phyloP scores from a whole-genome alignment of 2,888 invertebrate genomes.

The Andricus curvator region DNA sequence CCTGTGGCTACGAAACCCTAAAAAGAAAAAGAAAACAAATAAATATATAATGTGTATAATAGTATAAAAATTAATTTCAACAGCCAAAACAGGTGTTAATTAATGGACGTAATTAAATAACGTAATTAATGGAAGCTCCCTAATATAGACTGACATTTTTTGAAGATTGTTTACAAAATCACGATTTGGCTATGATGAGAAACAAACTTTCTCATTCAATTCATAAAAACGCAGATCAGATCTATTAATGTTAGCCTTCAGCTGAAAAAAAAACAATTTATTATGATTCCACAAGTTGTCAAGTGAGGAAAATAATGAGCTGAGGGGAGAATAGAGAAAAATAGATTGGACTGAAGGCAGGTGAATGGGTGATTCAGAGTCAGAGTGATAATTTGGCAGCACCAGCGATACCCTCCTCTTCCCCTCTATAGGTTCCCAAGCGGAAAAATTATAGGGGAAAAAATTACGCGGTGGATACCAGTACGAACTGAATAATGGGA shows the following conservation, averaged over 20 bases:
- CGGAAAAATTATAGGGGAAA: no score
- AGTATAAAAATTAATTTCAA: no score
- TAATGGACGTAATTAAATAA: no score
- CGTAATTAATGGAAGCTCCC: no score
- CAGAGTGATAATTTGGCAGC: constrained; percentile 67
- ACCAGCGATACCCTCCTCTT: constrained; percentile 53
- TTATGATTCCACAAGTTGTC: background rate
- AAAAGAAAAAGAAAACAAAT: no score
- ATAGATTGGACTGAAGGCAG: constrained; percentile 32
- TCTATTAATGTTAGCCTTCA: background rate
- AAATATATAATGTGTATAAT: no score
- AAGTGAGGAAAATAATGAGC: background rate
- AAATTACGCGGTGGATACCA: no score
- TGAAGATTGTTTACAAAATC: background rate
- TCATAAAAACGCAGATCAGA: background rate
- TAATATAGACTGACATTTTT: no score
- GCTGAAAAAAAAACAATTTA: background rate
- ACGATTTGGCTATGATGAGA: background rate
- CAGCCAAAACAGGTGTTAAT: no score
- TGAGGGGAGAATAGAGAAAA: constrained; percentile 35
- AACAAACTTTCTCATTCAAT: background rate
- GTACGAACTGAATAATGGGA: no score
- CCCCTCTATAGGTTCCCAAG: background rate
- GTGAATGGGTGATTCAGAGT: constrained; percentile 67
- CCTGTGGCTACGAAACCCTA: no score